Percentiles rank a stretch among this genome's conserved stretches.
Evolutionary conservation across 2,888 invertebrate species (phyloP).

Genomic region (Marronus borbonicus): DNA sequence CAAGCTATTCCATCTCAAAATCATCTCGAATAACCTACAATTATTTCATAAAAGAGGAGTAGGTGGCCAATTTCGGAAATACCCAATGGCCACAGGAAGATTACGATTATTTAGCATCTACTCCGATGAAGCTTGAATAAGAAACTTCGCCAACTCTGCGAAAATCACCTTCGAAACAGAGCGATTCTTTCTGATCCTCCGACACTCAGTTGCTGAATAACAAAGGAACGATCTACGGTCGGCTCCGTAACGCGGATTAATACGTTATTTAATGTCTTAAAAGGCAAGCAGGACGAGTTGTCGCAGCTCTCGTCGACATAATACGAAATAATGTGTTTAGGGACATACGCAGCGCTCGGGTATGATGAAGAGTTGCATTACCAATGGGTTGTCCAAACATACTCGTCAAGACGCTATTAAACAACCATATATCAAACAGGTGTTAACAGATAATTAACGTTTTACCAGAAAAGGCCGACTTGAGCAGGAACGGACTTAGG

Average conservation of each 20-base stretch:
- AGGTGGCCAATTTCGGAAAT: no score
- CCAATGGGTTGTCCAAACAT: conserved; percentile 51
- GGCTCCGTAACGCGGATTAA: neutral
- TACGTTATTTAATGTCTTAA: conserved; percentile 14
- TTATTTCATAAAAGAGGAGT: no score
- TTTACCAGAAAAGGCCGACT: conserved; percentile 36
- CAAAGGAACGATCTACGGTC: no score
- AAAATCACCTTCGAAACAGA: no score
- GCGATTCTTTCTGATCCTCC: no score
- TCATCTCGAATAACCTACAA: no score
- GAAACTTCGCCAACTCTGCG: no score
- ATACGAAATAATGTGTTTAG: neutral
- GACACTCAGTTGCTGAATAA: no score
- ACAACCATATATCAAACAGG: conserved; percentile 52
- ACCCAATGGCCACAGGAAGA: no score
- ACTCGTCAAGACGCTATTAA: conserved; percentile 52
- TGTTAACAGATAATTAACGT: conserved; percentile 50
- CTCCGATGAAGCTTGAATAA: no score
- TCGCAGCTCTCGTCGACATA: conserved; percentile 18
- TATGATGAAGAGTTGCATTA: conserved; percentile 27
- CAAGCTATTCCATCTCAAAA: no score
- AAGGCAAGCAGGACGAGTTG: neutral
- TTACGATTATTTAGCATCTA: no score
- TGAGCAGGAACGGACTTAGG: conserved; percentile 15
- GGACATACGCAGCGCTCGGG: neutral